Conservation (phyloP, 2,113 vertebrate species). For the Ciconia stormi region DNA sequence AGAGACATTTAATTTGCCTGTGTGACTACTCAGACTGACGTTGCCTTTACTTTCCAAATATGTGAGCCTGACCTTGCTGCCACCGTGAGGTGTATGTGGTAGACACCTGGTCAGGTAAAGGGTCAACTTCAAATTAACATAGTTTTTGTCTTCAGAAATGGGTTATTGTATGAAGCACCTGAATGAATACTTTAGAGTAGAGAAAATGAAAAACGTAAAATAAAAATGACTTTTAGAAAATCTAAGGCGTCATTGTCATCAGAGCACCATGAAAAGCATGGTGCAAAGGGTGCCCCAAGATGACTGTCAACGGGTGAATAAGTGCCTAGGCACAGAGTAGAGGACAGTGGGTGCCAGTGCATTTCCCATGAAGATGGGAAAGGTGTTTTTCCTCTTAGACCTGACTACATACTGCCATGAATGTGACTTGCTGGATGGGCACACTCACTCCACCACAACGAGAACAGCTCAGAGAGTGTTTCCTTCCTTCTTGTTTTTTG, state of each 20-base stretch:
- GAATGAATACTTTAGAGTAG: not conserved
- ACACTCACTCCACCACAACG: accelerated
- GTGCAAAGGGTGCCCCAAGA: not conserved
- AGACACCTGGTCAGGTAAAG: not conserved
- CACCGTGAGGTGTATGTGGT: not conserved
- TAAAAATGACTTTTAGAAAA: not conserved
- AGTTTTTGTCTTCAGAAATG: not conserved
- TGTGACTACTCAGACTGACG: not conserved
- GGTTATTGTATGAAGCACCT: not conserved
- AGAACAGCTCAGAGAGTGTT: not conserved
- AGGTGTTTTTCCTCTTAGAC: not conserved
- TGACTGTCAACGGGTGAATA: not conserved
- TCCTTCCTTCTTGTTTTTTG: not conserved
- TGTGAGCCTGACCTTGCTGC: not conserved
- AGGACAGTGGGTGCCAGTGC: not conserved
- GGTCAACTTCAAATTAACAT: not conserved
- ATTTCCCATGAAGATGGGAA: not conserved
- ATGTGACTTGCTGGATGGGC: accelerated
- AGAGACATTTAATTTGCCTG: not conserved
- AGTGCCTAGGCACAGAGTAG: not conserved
- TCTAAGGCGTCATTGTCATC: not conserved
- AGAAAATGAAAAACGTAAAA: not conserved
- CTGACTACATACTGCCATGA: not conserved
- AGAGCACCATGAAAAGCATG: not conserved
- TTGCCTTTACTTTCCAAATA: not conserved